Evolutionary conservation across 2,797 vertebrate genomes (phyloP), one percentile per base, ranked within the genome.

Genomic region (Pipistrellus pygmaeus): DNA sequence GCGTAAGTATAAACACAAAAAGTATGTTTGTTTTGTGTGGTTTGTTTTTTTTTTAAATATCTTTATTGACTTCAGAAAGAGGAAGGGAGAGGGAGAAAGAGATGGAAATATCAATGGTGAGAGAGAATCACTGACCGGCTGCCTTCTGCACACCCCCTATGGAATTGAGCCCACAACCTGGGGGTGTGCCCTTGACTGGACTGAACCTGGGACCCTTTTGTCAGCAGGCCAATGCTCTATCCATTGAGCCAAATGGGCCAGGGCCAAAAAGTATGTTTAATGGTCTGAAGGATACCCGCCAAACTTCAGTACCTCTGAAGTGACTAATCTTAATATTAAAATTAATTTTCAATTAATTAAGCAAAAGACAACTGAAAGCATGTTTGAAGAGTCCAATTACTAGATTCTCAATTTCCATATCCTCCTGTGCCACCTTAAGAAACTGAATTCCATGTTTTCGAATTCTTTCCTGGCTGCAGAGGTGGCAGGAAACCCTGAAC

Each of bases 271-370:
- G 46, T 53, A 71, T 60, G 80, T 83, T 83, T 44, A 73, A 35
- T 48, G 1, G 46, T 71, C 68, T 91, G 18, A 48, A 55, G 32
- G 41, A 91, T 10, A 73, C 35, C 20, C 6, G 15, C 60, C 41
- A 91, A 80, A 91, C 7, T 38, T 71, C 73, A 92, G 62, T 62
- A 85, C 35, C 30, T 68, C 81, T 92, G 38, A 76, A 60, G n/a
- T 21, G 38, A 68, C 20, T 85, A 53, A 46, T 51, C 84, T 53
- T 91, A 69, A 27, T 66, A 80, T 35, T 84, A 55, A 89, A 71
- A 76, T 80, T 60, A 41, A 41, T 64, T 90, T 77, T 53, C 62
- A 35, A 75, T 57, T 55, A 53, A 87, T n/a, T 77, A 66, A 76
- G 20, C 71, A 57, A 89, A 69, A 44, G 66, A 30, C 32, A 71